These are phyloP conservation scores for Ferdinandea cuprea DNA, from an alignment of 2,888 invertebrate species.

Conservation along the genomic window DNA sequence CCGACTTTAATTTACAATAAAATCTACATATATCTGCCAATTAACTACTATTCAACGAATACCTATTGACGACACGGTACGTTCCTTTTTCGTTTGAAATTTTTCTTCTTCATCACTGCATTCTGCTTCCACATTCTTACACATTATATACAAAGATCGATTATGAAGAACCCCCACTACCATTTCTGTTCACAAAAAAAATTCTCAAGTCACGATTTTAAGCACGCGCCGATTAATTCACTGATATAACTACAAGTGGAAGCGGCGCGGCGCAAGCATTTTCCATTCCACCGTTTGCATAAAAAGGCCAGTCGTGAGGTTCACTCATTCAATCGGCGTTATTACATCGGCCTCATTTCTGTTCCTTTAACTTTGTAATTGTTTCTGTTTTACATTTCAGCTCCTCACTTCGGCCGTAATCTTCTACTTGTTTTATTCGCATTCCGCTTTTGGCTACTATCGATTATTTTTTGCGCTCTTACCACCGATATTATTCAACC, in stretches of 20 bases:
- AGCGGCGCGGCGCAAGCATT: constrained; percentile 52
- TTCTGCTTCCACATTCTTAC: too few relatives aligned
- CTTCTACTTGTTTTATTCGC: constrained; percentile 22
- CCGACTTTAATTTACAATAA: too few relatives aligned
- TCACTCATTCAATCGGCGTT: constrained; percentile 68
- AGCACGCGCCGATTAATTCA: constrained; percentile 76
- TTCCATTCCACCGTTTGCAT: constrained; percentile 58
- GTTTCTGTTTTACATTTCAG: constrained; percentile 70
- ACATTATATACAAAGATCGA: constrained; percentile 70
- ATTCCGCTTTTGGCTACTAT: constrained; percentile 14
- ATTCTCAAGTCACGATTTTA: constrained; percentile 75
- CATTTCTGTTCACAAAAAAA: constrained; percentile 56
- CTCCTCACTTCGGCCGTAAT: background rate
- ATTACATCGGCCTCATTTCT: constrained; percentile 71
- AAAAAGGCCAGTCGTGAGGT: constrained; percentile 73
- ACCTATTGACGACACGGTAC: too few relatives aligned
- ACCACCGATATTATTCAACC: constrained; percentile 37
- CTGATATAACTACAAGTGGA: constrained; percentile 72
- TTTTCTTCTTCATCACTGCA: too few relatives aligned
- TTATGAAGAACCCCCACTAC: constrained; percentile 62
- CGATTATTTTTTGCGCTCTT: constrained; percentile 23
- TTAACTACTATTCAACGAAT: too few relatives aligned
- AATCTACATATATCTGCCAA: too few relatives aligned
- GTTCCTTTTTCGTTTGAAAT: background rate
- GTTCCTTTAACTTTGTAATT: constrained; percentile 71